phyloP scores from a whole-genome alignment of 1,140 invertebrate genomes.

The Cotesia typhae region DNA sequence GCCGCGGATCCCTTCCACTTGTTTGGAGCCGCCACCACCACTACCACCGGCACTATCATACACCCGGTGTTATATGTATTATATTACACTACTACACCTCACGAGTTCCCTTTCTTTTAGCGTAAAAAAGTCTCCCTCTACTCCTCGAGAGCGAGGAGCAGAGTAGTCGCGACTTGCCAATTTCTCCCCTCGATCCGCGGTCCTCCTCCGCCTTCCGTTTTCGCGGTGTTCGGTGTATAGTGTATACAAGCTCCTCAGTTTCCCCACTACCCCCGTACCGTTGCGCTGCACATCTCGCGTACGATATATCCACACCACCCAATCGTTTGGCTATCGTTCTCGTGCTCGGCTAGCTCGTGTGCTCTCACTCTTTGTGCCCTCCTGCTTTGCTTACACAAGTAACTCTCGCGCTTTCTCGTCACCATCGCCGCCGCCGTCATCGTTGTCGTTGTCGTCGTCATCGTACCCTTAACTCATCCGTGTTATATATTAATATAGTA shows the following conservation, averaged over 20 bases:
- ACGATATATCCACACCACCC: slow-evolving; percentile 3
- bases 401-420: slow-evolving; percentile 26
- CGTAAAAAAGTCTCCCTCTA: slow-evolving; percentile 15
- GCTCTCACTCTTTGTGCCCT: slow-evolving; percentile 17
- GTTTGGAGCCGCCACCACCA: slow-evolving; percentile 7
- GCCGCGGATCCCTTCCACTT: slow-evolving; percentile 9
- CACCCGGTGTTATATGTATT: slow-evolving; percentile 23
- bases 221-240: background rate
- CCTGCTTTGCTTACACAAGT: slow-evolving; percentile 10
- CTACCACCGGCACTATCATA: slow-evolving; percentile 17
- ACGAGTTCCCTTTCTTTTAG: slow-evolving; percentile 16
- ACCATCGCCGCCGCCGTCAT: slow-evolving; percentile 1
- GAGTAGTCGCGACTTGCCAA: slow-evolving; percentile 20
- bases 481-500: background rate
- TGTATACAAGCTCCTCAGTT: slow-evolving; percentile 25
- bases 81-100: slow-evolving; percentile 19
- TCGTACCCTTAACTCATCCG: background rate
- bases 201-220: background rate
- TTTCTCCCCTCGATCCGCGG: slow-evolving; percentile 28
- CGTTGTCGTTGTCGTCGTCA: slow-evolving; percentile 3
- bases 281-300: slow-evolving; percentile 21
- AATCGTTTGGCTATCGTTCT: too few relatives aligned
- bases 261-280: slow-evolving; percentile 27
- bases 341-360: slow-evolving; percentile 10
- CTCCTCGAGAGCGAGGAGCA: background rate